Base-by-base conservation (phyloP, 35 echinoderm and acorn worm genomes). In the Heliocidaris tuberculata region DNA sequence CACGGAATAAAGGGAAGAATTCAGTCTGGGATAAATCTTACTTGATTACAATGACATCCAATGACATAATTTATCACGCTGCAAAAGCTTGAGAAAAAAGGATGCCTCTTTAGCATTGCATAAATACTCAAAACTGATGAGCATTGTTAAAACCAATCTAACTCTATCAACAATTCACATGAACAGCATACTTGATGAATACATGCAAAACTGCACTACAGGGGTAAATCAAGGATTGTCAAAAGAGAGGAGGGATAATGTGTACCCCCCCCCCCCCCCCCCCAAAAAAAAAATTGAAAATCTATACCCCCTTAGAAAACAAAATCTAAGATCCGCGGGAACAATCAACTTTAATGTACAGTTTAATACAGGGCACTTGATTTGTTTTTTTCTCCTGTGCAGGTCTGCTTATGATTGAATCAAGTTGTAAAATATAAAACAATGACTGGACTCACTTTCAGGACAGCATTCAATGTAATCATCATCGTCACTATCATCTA, bases 401-500 rank as follows among this genome's bases (percentile, higher is more conserved):
- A 19, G 21, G 21, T 86, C 9, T 86, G 85, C 21, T 5, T 24
- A 30, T 21, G 6, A 29, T 86, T 86, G 4, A 86, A 13, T 30
- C 6, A 86, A 11, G 0, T 86, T 29, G 21, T 1, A 86, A 24
- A 86, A 86, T 32, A 86, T 86, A 9, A 86, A 13, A 86, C 3
- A 30, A 32, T 13, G 31, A 86, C 27, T 86, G 13, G 31, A 92
- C 90, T 95, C 94, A 97, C 97, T 92, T 96, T 97, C 94, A 31
- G 97, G 97, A 85, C 94, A 95, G 92, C 95, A 97, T 24, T 93
- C 89, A 78, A 97, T 96, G 54, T 92, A 85, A 50, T 90, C 86
- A 70, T 96, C 97, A 92, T 97, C 97, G 92, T 96, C 95, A n/a
- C 87, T 93, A 47, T 96, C 95, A 59, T 93, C 91, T 31, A 93